Base-by-base conservation (phyloP, 2,888 invertebrate genomes). In the Melanophora roralis region DNA sequence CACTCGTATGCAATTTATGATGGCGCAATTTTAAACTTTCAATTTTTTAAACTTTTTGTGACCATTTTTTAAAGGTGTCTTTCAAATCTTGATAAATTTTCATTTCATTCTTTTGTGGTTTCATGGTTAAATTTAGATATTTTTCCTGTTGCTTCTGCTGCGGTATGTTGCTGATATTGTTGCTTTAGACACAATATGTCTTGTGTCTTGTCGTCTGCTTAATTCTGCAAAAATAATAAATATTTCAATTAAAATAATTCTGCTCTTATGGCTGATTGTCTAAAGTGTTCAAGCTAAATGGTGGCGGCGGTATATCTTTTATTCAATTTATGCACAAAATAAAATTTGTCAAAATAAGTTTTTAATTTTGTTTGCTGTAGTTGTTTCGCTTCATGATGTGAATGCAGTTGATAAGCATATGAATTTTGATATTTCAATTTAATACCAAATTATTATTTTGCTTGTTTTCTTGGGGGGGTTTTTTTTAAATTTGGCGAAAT, bases 221-320 rank as follows among this genome's bases (percentile, higher is more conserved):
- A 59, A 32, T 78, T 62, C 49, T 62, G 47, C 78, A 69, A 81
- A 79, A 82, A 81, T 76, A 76, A 80, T 78, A 82, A 81, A 81
- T 81, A 80, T 78, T 81, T 81, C 82, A 82, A 82, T 81, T 81
- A 68, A 76, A 78, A 43, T 6, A 32, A 51, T 14, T 8, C 19
- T 19, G n/a, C 14, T 27, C 32, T 53, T 40, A 38, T 16, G 27
- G 19, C 38, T 8, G 5, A 32, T 9, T 14, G 21, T 19, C 7
- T 23, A 7, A 23, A 6, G 27, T 6, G 27, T 27, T 27, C 6
- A 6, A 6, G 3, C 27, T 27, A 5, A 27, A 27, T 62, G 51
- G 53, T 68, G 67, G 65, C 47, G 60, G 72, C 6, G 6, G 4
- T 27, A 3, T 51, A 62, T 57, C 34, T 72, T 62, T 64, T 1